phyloP scores from a whole-genome alignment of 2,888 invertebrate genomes.

The Tortrix viridana region DNA sequence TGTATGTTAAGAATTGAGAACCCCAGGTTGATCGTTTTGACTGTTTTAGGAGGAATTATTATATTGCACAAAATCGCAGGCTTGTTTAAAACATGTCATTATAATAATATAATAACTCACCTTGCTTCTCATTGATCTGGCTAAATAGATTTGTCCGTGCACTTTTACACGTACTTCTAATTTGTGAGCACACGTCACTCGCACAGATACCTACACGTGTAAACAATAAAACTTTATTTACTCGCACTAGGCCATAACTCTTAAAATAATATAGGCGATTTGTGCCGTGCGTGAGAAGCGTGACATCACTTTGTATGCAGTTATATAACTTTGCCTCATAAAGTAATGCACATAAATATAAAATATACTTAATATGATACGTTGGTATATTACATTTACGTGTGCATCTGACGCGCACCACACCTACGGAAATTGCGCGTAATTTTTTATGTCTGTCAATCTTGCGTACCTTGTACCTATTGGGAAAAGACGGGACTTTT shows the following conservation, averaged over 20 bases:
- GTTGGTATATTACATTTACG: slow-evolving; percentile 24
- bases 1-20: too few relatives aligned
- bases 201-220: slow-evolving; percentile 74
- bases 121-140: background rate
- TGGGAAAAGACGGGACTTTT: too few relatives aligned
- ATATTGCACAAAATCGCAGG: too few relatives aligned
- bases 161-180: slow-evolving; percentile 42
- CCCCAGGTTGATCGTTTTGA: too few relatives aligned
- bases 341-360: slow-evolving; percentile 11
- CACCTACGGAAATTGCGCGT: background rate
- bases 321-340: slow-evolving; percentile 25
- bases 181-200: slow-evolving; percentile 55
- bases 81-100: too few relatives aligned
- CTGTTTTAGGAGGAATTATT: too few relatives aligned
- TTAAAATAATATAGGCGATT: slow-evolving; percentile 74
- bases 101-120: background rate
- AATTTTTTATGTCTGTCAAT: background rate
- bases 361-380: slow-evolving; percentile 5
- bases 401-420: slow-evolving; percentile 3
- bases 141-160: slow-evolving; percentile 37
- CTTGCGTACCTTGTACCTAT: background rate
- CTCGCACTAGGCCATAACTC: slow-evolving; percentile 70
- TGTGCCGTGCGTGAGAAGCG: slow-evolving; percentile 59
- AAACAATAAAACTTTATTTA: slow-evolving; percentile 77
- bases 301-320: slow-evolving; percentile 48